phyloP scores from a whole-genome alignment of 2,113 vertebrate genomes.

The Varanus salvator region DNA sequence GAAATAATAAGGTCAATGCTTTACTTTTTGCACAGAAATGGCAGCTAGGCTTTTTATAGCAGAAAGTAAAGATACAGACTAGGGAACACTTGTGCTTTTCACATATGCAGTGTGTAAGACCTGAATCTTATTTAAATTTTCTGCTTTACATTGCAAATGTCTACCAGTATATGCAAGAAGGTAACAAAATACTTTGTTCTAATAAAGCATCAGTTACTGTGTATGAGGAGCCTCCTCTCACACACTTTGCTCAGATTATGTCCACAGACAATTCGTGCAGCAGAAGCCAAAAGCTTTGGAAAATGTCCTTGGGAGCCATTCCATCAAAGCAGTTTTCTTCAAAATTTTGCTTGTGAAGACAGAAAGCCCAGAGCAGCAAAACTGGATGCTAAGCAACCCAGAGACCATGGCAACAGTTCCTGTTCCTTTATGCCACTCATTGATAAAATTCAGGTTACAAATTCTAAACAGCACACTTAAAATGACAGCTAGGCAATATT shows the following conservation, averaged over 20 bases:
- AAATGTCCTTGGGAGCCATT: neutral
- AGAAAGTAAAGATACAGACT: neutral
- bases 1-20: neutral
- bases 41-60: neutral
- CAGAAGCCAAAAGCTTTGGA: neutral
- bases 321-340: neutral
- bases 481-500: neutral
- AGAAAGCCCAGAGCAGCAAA: neutral
- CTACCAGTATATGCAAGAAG: neutral
- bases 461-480: neutral
- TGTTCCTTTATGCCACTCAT: neutral
- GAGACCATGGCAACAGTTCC: neutral
- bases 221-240: neutral
- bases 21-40: neutral
- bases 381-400: constrained; percentile 13
- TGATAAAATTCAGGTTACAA: constrained; percentile 1
- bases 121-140: neutral
- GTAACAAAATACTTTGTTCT: neutral
- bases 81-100: neutral
- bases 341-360: neutral
- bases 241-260: neutral
- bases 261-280: neutral
- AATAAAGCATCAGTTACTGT: neutral
- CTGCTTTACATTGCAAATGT: neutral
- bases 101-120: neutral